Percentiles rank a stretch among this genome's conserved stretches.
phyloP scores from a whole-genome alignment of 2,888 invertebrate genomes.

The Melanargia galathea region DNA sequence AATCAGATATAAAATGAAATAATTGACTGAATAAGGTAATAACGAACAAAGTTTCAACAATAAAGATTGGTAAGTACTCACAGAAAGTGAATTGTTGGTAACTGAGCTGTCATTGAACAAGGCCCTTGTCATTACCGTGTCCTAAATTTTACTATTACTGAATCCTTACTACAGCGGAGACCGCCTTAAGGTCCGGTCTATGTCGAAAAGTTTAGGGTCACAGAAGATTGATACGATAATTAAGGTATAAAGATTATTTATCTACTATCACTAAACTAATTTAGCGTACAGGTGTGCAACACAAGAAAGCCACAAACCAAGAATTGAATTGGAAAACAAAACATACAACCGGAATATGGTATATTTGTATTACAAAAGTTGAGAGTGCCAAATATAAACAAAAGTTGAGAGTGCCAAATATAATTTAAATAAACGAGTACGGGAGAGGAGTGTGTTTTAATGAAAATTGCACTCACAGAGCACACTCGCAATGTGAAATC shows the following conservation, averaged over 20 bases:
- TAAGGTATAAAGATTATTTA: too few relatives aligned
- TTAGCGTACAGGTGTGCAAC: too few relatives aligned
- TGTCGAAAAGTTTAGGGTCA: too few relatives aligned
- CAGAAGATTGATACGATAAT: too few relatives aligned
- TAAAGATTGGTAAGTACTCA: background rate
- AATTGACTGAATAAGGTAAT: background rate
- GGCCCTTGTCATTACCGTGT: too few relatives aligned
- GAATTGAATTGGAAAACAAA: background rate
- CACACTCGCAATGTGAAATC: conserved; percentile 25
- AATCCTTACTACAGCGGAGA: too few relatives aligned
- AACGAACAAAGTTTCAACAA: background rate
- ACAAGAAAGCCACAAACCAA: background rate
- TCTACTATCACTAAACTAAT: too few relatives aligned
- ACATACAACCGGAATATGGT: background rate
- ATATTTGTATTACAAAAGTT: background rate
- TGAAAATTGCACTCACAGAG: conserved; percentile 17
- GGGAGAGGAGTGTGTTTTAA: conserved; percentile 14
- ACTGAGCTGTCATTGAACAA: background rate
- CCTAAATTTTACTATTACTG: too few relatives aligned
- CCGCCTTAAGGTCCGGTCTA: too few relatives aligned
- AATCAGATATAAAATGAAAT: background rate
- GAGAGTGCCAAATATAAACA: conserved; percentile 10
- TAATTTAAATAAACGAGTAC: conserved; percentile 22
- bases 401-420: conserved; percentile 3
- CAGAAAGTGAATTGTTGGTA: too few relatives aligned